Base-by-base conservation (phyloP, 2,797 vertebrate species). In the Monodelphis domestica region DNA sequence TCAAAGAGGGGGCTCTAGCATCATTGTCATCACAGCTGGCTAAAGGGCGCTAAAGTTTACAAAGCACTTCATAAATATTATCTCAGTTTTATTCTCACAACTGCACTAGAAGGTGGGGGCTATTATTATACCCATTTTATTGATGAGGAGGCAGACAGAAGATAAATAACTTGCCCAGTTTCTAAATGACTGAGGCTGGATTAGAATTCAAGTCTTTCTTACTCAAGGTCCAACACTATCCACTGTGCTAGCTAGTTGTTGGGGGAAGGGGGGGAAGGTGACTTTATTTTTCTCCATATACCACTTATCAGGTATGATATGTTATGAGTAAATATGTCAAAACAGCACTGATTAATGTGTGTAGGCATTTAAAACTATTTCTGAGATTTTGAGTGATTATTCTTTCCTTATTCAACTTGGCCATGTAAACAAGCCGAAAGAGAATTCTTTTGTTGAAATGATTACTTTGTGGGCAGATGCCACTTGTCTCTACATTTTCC, bases 211-310 rank as follows among this genome's bases (percentile, higher is more conserved):
- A 21, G 9, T 84, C 70, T 84, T 84, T 50, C 70, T 45, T 1
- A 10, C 21, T 38, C n/a, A 7, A 5, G n/a, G 63, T 6, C 5
- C n/a, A 70, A 5, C 63, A 70, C 15, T 53, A 53, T 53, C 53
- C 26, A 50, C 26, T 54, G 12, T 11, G 91, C 28, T 94, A 93
- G 51, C 91, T 91, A 92, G 78, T 52, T 84, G 94, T 56, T 53
- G 91, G 90, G 89, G 96, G 90, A 93, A 56, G 55, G 63, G 57
- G 95, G 95, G 94, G 96, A 92, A 28, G 95, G 90, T 55, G 96
- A 70, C 91, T 96, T 94, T 96, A 92, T 96, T n/a, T 91, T 95
- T 89, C 89, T 91, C 89, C 70, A 45, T 53, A 88, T 92, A 55
- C 94, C 92, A 95, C 21, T 92, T 93, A 91, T 90, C 90, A 87